Percentiles rank a stretch among this genome's conserved stretches.
phyloP scores from a whole-genome alignment of 2,113 vertebrate genomes.

The Oncorhynchus keta region DNA sequence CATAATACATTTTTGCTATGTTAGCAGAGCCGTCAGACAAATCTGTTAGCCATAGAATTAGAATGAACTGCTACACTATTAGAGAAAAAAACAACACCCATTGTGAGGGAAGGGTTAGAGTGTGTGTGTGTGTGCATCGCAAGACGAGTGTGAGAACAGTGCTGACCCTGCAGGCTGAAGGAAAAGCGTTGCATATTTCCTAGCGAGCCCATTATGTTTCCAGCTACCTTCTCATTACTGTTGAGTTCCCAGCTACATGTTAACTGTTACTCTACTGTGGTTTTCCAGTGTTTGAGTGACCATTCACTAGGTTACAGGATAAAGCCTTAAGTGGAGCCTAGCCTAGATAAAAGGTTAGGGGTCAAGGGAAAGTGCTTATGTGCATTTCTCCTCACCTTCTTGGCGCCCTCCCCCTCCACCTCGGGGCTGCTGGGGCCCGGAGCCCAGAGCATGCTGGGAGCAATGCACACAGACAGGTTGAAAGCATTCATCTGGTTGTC shows the following conservation, averaged over 20 bases:
- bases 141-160: background rate
- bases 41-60: background rate
- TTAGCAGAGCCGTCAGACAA: background rate
- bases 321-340: background rate
- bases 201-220: background rate
- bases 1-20: slow-evolving; percentile 7
- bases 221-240: background rate
- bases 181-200: background rate
- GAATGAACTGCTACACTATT: background rate
- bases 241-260: background rate
- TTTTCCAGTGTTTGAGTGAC: background rate
- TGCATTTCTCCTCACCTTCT: slow-evolving; percentile 69
- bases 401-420: slow-evolving; percentile 81
- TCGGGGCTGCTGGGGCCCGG: slow-evolving; percentile 76
- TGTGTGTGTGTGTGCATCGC: background rate
- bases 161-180: background rate
- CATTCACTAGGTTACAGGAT: background rate
- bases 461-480: slow-evolving; percentile 89
- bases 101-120: background rate
- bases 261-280: background rate
- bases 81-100: too few species aligned
- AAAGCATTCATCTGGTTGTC: slow-evolving; percentile 92
- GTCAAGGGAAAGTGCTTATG: too few species aligned
- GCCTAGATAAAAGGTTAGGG: too few species aligned
- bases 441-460: slow-evolving; percentile 93